Base-by-base conservation (phyloP, 2,888 invertebrate genomes). In the Platycheirus rosarum region DNA sequence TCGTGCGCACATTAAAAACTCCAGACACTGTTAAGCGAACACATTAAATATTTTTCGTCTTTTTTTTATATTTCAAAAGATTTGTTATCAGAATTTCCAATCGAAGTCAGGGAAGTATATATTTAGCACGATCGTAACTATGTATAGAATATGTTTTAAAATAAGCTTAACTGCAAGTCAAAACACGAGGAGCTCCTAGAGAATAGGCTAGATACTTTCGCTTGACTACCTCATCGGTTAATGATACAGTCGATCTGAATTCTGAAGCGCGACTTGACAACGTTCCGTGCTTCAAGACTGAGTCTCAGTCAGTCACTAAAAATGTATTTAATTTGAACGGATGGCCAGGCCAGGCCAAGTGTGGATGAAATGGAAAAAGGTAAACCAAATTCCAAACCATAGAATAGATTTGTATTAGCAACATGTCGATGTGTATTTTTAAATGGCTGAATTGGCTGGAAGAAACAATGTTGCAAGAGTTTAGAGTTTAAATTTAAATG, bases 1-100 rank as follows among this genome's bases (percentile, higher is more conserved):
- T 79, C 65, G 75, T 69, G 49, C 63, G 63, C 69, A 74, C 66
- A 68, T 62, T 51, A 46, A 35, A 37, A 51, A 73, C 71, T 48
- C 49, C 13, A 60, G 14, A 53, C 44, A 20, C 35, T 20, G 9
- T 11, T 2, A 57, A 40, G 23, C 20, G 13, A 37, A 14, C 1
- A 14, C 1, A 49, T 26, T 48, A 48, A 2, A 37, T 46, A 5
- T 32, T 13, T 46, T n/a, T n/a, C n/a, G 18, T 42, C 14, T 40
- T 35, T 46, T 26, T 16, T 63, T 55, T 29, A 68, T 55, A 4
- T 35, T 53, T 74, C 13, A 51, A 5, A 40, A 32, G 26, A 79
- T 35, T 74, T n/a, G 26, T 74, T 78, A 78, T 78, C 73, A 68
- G 60, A 46, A 60, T 49, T 20, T 6, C 8, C n/a, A 40, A 42